Evolutionary conservation across 2,797 vertebrate species (phyloP).

Genomic region (Artibeus lituratus): DNA sequence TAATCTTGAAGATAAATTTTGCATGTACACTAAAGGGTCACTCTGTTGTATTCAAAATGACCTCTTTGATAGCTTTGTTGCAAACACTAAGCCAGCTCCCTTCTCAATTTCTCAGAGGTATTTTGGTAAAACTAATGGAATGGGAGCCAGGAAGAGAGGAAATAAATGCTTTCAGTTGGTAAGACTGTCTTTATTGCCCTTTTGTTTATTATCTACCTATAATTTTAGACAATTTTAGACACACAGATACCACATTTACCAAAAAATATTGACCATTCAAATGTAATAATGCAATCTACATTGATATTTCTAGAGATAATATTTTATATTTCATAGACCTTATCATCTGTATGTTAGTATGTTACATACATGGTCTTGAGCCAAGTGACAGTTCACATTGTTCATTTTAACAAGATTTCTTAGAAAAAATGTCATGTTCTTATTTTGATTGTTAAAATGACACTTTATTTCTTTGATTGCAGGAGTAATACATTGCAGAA

Average conservation of each 20-base stretch:
- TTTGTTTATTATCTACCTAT: conserved; percentile 40
- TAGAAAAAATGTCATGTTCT: conserved; percentile 21
- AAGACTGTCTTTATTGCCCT: conserved; percentile 71
- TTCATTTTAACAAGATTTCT: conserved; percentile 29
- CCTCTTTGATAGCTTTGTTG: conserved; percentile 60
- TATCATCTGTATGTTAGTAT: background rate
- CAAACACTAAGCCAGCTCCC: conserved; percentile 74
- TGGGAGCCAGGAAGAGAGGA: conserved; percentile 73
- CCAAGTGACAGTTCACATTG: background rate
- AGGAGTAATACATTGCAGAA: conserved; percentile 91
- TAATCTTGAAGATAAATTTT: conserved; percentile 33
- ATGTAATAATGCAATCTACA: conserved; percentile 20
- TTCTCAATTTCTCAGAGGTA: conserved; percentile 64
- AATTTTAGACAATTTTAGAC: conserved; percentile 21
- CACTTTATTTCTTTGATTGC: conserved; percentile 70
- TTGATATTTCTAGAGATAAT: background rate
- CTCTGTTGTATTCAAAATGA: conserved; percentile 56
- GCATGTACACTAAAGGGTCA: conserved; percentile 45
- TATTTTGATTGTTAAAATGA: conserved; percentile 34
- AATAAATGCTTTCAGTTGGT: conserved; percentile 70
- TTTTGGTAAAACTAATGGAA: conserved; percentile 72
- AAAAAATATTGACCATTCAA: background rate
- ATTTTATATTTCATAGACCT: conserved; percentile 15
- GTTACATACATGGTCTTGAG: background rate
- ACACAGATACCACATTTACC: conserved; percentile 22